phyloP scores from a whole-genome alignment of 1,140 invertebrate genomes.

The Penaeus indicus region DNA sequence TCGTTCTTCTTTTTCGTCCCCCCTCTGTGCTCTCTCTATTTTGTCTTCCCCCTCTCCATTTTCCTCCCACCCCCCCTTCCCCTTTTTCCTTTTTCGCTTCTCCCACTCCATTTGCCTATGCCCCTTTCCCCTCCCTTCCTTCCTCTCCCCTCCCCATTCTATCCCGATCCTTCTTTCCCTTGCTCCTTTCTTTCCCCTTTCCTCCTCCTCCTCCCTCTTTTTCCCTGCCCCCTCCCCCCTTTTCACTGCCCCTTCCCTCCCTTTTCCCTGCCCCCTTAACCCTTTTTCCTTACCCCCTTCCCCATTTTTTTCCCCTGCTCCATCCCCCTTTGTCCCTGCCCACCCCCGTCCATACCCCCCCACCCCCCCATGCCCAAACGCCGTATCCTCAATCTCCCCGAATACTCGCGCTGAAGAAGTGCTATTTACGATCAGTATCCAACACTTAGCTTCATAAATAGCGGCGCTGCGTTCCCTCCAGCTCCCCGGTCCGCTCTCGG shows the following conservation, averaged over 20 bases:
- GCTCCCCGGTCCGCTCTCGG: too few relatives aligned
- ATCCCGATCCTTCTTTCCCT: background rate
- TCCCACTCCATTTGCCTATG: background rate
- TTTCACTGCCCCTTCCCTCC: background rate
- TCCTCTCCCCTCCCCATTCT: background rate
- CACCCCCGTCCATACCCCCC: background rate
- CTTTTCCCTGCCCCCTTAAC: background rate
- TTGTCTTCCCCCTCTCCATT: too few relatives aligned
- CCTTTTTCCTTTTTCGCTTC: background rate
- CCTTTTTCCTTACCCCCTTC: background rate
- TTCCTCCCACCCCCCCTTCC: too few relatives aligned
- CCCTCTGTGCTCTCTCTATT: too few relatives aligned
- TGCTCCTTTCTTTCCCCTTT: background rate
- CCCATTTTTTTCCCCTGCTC: background rate
- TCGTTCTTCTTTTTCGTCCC: too few relatives aligned
- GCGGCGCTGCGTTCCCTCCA: too few relatives aligned
- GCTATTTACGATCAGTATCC: too few relatives aligned
- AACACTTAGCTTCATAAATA: too few relatives aligned
- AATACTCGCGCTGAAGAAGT: too few relatives aligned
- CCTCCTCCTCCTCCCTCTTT: background rate
- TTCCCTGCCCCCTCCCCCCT: background rate
- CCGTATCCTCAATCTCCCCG: too few relatives aligned
- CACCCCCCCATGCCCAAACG: background rate
- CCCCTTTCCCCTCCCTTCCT: background rate
- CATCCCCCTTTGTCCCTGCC: background rate